These are phyloP conservation scores for Siniperca obscura DNA, from an alignment of 2,797 vertebrate genomes.

Conservation along the genomic window DNA sequence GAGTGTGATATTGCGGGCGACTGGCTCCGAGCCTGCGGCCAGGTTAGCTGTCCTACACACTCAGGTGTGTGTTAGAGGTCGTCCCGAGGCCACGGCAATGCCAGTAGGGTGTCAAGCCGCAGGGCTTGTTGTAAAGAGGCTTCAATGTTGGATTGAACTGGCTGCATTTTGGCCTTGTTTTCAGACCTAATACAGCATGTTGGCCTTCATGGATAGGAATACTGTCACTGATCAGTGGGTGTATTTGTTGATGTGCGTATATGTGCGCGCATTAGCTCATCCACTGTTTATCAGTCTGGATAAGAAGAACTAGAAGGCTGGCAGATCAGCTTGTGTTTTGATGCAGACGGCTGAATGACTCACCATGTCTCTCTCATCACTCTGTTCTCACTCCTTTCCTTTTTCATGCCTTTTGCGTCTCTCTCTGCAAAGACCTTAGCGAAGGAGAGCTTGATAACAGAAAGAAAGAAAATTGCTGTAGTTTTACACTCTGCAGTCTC, in stretches of 20 bases:
- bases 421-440: conserved; percentile 27
- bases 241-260: conserved; percentile 25
- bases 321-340: conserved; percentile 51
- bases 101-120: conserved; percentile 73
- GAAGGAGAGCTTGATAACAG: conserved; percentile 24
- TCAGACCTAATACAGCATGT: conserved; percentile 16
- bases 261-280: conserved; percentile 24
- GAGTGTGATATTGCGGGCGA: conserved; percentile 75
- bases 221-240: conserved; percentile 44
- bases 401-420: conserved; percentile 18
- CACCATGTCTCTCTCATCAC: conserved; percentile 36
- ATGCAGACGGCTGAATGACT: conserved; percentile 50
- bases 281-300: conserved; percentile 32
- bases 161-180: conserved; percentile 48
- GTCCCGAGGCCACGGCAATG: conserved; percentile 66
- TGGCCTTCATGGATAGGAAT: not conserved
- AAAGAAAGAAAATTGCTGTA: conserved; percentile 42
- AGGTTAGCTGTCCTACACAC: conserved; percentile 71
- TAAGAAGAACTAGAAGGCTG: conserved; percentile 24
- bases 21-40: conserved; percentile 70
- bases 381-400: conserved; percentile 17
- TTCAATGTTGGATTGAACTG: conserved; percentile 47
- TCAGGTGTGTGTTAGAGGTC: conserved; percentile 79
- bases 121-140: conserved; percentile 62
- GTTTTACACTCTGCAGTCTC: conserved; percentile 37